Base-by-base conservation (phyloP, 2,113 vertebrate species). In the Raja brachyura region DNA sequence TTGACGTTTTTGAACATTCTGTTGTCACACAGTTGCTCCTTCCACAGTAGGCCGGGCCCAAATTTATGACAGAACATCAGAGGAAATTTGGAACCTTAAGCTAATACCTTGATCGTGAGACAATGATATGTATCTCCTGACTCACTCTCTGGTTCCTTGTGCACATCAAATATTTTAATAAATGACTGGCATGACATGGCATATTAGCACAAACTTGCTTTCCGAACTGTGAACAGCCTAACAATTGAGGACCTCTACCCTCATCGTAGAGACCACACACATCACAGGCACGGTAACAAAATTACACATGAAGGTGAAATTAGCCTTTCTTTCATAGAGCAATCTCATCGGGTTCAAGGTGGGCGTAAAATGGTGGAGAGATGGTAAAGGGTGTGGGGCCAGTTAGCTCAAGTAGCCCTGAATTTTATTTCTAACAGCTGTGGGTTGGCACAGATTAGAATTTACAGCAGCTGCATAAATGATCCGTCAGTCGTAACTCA, bases 401-500 rank as follows among this genome's bases (percentile, higher is more conserved):
- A 18, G 59, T 63, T 83, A 90, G n/a, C n/a, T 90, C 61, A 13
- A 22, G 63, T 18, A 92, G n/a, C 66, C 68, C 10, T 74, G 90
- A 92, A 48, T 54, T 33, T 73, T 20, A 39, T 92, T 92, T 73
- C 90, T 48, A 39, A 25, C 33, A 92, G n/a, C 68, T 92, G 90
- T 48, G 54, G 90, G 73, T 92, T 92, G 88, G 90, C 68, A 54
- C 90, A 92, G 33, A 11, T 63, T 73, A 48, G 90, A 54, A 54
- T 74, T 92, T 92, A 92, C 90, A 73, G 90, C 90, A 73, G 66
- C 68, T 92, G 90, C 22, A 22, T 92, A 92, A 92, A 74, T 92
- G 90, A 73, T 74, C 90, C 66, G 20, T 92, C 90, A 73, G 90
- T 92, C 90, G 22, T 92, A 74, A 73, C 90, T 92, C 90, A 92